A percentile compares a stretch with the other conserved stretches of the same genome.
Evolutionary conservation across 2,113 vertebrate genomes (phyloP).

Genomic region (Calonectris borealis): DNA sequence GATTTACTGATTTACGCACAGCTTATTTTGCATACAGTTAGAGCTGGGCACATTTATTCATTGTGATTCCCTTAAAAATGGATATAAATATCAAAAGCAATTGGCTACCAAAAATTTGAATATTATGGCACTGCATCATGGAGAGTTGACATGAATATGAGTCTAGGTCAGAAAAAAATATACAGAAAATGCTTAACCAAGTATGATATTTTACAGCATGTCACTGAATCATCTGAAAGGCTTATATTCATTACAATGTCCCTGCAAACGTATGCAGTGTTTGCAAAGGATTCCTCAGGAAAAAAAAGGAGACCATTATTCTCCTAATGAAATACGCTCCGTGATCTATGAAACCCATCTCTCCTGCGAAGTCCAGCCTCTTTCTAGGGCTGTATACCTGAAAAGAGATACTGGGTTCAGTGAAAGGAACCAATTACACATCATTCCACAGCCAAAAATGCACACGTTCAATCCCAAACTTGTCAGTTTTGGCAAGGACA

Average conservation of each 20-base stretch:
- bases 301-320: background rate
- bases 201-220: constrained; percentile 38
- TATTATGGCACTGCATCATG: constrained; percentile 48
- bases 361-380: background rate
- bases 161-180: background rate
- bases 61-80: constrained; percentile 63
- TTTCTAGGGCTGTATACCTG: background rate
- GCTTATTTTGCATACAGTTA: constrained; percentile 67
- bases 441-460: background rate
- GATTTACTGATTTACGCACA: constrained; percentile 66
- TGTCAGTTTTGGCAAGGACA: background rate
- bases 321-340: background rate
- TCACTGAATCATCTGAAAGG: constrained; percentile 31
- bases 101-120: constrained; percentile 64
- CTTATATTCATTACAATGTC: background rate
- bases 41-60: constrained; percentile 54
- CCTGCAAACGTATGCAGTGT: background rate
- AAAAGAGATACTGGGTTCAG: background rate
- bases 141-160: constrained; percentile 33
- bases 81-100: constrained; percentile 72
- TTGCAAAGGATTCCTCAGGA: constrained; percentile 1
- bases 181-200: constrained; percentile 10
- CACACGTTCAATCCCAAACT: background rate
- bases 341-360: background rate
- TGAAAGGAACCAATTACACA: background rate